Evolutionary conservation across 2,888 invertebrate species (phyloP).

Genomic region (Cremastobaeus sp.): DNA sequence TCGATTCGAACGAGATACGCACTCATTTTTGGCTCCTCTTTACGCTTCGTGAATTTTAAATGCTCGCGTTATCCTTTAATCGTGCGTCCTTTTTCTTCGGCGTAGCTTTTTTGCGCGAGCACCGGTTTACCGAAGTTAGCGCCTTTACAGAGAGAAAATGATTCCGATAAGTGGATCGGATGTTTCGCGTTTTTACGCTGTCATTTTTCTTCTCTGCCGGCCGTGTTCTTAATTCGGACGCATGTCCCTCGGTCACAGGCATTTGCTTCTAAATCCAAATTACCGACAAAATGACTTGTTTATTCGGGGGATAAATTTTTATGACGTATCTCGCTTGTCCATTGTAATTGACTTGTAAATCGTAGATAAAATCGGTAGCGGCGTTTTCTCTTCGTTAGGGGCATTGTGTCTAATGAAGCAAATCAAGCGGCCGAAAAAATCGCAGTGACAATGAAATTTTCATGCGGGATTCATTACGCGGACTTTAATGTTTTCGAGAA

Average conservation of each 20-base stretch:
- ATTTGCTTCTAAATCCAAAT: no score
- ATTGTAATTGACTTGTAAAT: slow-evolving; percentile 1
- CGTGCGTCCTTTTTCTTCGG: slow-evolving; percentile 19
- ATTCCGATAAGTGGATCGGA: slow-evolving; percentile 48
- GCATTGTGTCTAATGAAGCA: slow-evolving; percentile 30
- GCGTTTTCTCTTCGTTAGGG: slow-evolving; percentile 45
- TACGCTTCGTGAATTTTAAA: slow-evolving; percentile 59
- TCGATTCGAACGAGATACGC: slow-evolving; percentile 54
- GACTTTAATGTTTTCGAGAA: slow-evolving; percentile 44
- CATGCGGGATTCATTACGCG: slow-evolving; percentile 37
- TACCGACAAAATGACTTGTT: no score
- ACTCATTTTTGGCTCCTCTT: slow-evolving; percentile 49
- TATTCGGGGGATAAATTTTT: neutral
- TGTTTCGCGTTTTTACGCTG: slow-evolving; percentile 18
- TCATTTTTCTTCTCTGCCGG: neutral
- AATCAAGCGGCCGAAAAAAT: slow-evolving; percentile 20
- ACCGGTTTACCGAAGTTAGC: slow-evolving; percentile 40
- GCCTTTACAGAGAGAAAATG: slow-evolving; percentile 37
- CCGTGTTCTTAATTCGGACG: neutral
- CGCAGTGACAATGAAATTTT: slow-evolving; percentile 43
- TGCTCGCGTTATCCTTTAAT: slow-evolving; percentile 58
- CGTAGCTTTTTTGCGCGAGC: slow-evolving; percentile 3
- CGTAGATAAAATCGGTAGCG: slow-evolving; percentile 17
- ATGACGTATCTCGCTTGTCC: neutral
- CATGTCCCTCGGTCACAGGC: no score